Conservation (phyloP, 2,888 invertebrate species). For the Pristionchus mayeri region DNA sequence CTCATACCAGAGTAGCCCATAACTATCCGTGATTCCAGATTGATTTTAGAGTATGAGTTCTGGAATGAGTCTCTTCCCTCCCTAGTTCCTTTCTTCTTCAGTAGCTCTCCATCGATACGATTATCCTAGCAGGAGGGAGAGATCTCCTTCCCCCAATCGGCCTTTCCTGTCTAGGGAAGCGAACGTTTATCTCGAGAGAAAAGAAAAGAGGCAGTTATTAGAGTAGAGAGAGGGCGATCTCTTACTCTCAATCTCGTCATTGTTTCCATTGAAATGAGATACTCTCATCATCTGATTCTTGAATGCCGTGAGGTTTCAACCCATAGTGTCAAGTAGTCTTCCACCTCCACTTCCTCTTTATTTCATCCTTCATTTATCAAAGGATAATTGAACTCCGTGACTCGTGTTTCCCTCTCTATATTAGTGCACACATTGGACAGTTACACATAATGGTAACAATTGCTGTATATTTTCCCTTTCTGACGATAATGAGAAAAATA, state of each 20-base stretch:
- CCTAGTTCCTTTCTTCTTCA: no score
- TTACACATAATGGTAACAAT: no score
- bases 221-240: slow-evolving; percentile 7
- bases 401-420: neutral
- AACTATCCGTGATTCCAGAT: neutral
- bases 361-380: neutral
- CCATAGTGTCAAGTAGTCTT: neutral
- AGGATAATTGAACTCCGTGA: neutral
- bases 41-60: no score
- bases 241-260: neutral
- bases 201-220: neutral
- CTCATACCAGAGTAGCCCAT: no score
- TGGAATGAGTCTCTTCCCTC: neutral
- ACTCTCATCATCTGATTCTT: neutral
- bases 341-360: neutral
- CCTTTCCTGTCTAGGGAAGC: slow-evolving; percentile 13
- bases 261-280: neutral
- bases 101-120: no score
- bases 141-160: neutral
- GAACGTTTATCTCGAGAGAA: slow-evolving; percentile 32
- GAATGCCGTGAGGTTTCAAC: neutral
- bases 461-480: neutral
- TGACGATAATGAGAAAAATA: neutral
- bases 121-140: no score
- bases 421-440: no score